Evolutionary conservation across 92 coral and sea anemone species (phyloP).

Genomic region (Porites cylindrica): DNA sequence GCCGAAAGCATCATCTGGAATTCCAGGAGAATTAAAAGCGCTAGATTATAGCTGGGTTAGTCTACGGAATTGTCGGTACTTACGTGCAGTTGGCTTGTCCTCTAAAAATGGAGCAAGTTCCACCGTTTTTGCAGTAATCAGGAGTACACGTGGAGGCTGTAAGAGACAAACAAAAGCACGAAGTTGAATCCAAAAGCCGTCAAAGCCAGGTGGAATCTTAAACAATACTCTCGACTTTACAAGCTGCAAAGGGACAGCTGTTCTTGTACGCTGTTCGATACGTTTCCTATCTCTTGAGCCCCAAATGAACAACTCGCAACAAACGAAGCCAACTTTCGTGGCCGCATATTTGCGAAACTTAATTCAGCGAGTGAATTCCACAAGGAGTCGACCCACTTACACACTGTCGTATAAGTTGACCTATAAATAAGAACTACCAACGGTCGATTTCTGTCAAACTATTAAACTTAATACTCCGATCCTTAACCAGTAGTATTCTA

Average conservation of each 20-base stretch:
- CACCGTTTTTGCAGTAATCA: constrained; percentile 86
- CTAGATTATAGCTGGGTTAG: neutral
- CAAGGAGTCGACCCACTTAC: constrained; percentile 19
- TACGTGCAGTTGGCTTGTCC: constrained; percentile 89
- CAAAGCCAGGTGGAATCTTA: constrained; percentile 71
- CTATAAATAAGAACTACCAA: constrained; percentile 17
- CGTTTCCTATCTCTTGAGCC: constrained; percentile 2
- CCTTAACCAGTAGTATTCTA: neutral
- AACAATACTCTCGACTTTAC: constrained; percentile 50
- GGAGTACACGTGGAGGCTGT: constrained; percentile 88
- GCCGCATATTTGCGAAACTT: constrained; percentile 43
- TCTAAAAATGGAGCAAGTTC: constrained; percentile 62
- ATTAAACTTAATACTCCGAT: constrained; percentile 5
- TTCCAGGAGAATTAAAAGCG: constrained; percentile 9
- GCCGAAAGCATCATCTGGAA: constrained; percentile 31
- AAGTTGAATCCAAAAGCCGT: constrained; percentile 49
- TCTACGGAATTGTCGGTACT: constrained; percentile 27
- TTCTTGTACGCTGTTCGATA: constrained; percentile 15
- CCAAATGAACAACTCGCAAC: constrained; percentile 4
- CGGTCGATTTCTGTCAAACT: constrained; percentile 35
- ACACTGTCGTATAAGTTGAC: constrained; percentile 18
- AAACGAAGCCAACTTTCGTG: neutral
- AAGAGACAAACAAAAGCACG: constrained; percentile 49
- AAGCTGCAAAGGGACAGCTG: constrained; percentile 57
- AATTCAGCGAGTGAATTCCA: constrained; percentile 48